Evolutionary conservation across 92 coral and sea anemone genomes (phyloP), one percentile per base, ranked within the genome.

Genomic region (Palythoa grandiflora): DNA sequence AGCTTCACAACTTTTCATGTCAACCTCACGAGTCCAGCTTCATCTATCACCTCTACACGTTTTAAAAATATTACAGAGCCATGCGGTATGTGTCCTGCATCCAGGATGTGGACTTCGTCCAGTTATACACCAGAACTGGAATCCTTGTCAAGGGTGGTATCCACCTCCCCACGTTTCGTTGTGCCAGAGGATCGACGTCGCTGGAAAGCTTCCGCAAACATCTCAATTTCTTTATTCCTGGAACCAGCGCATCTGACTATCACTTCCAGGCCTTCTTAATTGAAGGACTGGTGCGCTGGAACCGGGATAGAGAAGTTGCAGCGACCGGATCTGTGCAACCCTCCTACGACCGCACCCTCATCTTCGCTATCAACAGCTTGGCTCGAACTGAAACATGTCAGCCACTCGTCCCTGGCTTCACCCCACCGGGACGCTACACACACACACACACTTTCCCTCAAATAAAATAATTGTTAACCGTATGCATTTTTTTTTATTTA

Each of bases 231-330:
- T 87, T 87, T 28, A 87, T 87, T 20, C 90, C 90, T 8, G 78
- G 90, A 35, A 88, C 53, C 14, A 79, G 21, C 14, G 90, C 86
- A 0, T 79, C 15, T 28, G 90, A 88, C 54, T 57, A 70, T 1
- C 90, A 88, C 20, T 88, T 79, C 47, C 90, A 88, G 74, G 48
- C 90, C 8, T 79, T 70, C 55, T 60, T 88, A 0, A 40, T 53
- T 1, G 90, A 88, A 57, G 87, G 87, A 12, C 2, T 88, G 1
- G 20, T 47, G 21, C 10, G 83, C 19, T 79, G 87, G 72, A 66
- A 66, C 72, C 72, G 20, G 38, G 72, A 66, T 9, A 19, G 38
- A 66, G 72, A 19, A n/a, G 72, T 28, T 66, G 72, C 72, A 19
- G 35, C 70, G 2, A 57, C 65, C 17, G 12, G 65, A 20, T 57